These are phyloP conservation scores for Eubasilissa regina DNA, from an alignment of 1,140 invertebrate species.

Conservation along the genomic window DNA sequence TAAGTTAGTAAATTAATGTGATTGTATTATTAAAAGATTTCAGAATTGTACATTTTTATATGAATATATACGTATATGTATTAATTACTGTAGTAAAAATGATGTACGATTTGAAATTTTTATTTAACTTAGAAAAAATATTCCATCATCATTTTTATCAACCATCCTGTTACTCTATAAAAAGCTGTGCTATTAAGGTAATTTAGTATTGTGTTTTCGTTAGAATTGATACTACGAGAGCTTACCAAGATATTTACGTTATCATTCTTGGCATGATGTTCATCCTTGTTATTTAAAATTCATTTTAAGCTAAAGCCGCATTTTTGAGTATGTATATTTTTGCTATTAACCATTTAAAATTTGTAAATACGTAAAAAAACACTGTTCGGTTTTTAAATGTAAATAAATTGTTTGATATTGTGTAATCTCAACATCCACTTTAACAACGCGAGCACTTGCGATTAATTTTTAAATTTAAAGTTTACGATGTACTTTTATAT, in stretches of 20 bases:
- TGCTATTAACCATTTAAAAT: conserved; percentile 21
- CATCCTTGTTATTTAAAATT: conserved; percentile 28
- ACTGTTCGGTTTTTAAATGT: conserved; percentile 6
- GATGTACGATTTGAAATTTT: conserved; percentile 8
- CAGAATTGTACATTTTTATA: conserved; percentile 8
- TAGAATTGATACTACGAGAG: conserved; percentile 26
- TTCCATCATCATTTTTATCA: conserved; percentile 25
- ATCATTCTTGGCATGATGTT: conserved; percentile 19
- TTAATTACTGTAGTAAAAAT: conserved; percentile 19
- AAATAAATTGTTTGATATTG: conserved; percentile 25
- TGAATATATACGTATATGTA: conserved; percentile 2
- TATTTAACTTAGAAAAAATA: conserved; percentile 20
- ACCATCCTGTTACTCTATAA: conserved; percentile 10
- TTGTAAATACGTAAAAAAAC: conserved; percentile 15
- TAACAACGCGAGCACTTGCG: conserved; percentile 45
- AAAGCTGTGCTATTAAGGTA: conserved; percentile 15
- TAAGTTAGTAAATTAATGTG: conserved; percentile 10
- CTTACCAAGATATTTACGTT: conserved; percentile 27
- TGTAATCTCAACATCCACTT: conserved; percentile 47
- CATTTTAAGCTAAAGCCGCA: conserved; percentile 21
- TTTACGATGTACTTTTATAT: conserved; percentile 38
- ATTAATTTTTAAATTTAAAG: conserved; percentile 40
- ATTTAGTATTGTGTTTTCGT: conserved; percentile 23
- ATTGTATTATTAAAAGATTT: conserved; percentile 18
- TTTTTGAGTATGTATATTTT: conserved; percentile 34